Conservation (phyloP, 1,140 invertebrate species). For the Aphis craccivora region DNA sequence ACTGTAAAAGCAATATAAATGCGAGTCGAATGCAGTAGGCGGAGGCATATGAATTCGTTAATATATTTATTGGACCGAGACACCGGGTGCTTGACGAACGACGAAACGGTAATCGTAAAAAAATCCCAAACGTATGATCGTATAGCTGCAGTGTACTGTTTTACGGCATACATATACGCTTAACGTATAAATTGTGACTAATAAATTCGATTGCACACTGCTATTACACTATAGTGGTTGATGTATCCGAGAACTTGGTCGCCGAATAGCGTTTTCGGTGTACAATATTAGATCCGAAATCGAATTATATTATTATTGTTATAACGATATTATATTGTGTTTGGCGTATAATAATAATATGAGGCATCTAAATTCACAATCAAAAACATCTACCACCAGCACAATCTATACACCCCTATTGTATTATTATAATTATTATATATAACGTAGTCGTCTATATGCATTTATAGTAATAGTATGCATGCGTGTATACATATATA, state of each 20-base stretch:
- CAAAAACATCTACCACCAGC: background rate
- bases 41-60: background rate
- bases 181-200: too few relatives aligned
- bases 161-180: background rate
- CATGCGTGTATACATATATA: background rate
- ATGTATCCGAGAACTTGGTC: background rate
- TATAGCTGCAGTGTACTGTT: background rate
- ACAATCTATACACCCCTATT: background rate
- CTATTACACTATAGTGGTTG: background rate
- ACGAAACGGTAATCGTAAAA: background rate
- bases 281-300: background rate
- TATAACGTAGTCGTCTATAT: background rate
- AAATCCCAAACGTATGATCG: background rate
- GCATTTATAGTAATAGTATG: background rate
- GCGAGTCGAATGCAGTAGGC: background rate
- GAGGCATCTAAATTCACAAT: background rate
- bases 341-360: background rate
- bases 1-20: slow-evolving; percentile 18
- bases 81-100: background rate
- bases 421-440: background rate
- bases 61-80: background rate
- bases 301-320: background rate
- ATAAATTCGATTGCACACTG: too few relatives aligned
- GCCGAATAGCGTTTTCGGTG: background rate
- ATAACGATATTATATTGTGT: background rate